A percentile compares a stretch with the other conserved stretches of the same genome.
These are phyloP conservation scores for Petrolisthes manimaculis DNA, from an alignment of 2,888 invertebrate species.

Conservation along the genomic window DNA sequence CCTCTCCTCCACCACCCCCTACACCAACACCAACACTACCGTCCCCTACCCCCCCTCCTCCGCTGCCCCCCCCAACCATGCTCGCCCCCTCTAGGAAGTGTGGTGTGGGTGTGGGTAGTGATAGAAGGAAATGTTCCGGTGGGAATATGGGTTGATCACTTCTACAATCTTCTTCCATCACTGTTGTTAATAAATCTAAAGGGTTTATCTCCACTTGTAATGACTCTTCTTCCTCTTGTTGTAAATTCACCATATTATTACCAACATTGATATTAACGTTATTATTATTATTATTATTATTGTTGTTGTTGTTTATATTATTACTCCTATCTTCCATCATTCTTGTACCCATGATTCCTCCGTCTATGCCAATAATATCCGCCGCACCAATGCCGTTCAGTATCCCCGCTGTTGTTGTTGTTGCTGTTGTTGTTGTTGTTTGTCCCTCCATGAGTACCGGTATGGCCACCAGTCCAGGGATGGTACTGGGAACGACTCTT, in stretches of 20 bases:
- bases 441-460: background rate
- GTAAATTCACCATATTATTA: no score
- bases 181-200: slow-evolving; percentile 56
- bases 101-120: slow-evolving; percentile 46
- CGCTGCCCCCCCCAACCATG: background rate
- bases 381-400: no score
- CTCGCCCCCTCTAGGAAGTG: slow-evolving; percentile 36
- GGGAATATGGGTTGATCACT: slow-evolving; percentile 62
- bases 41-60: slow-evolving; percentile 7
- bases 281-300: no score
- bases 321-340: no score
- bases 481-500: no score
- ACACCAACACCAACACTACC: no score
- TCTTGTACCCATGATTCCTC: background rate
- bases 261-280: no score
- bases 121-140: slow-evolving; percentile 62
- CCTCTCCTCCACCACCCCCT: background rate
- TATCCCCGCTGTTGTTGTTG: background rate
- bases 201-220: slow-evolving; percentile 62
- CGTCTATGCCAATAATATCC: background rate
- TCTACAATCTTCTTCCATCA: slow-evolving; percentile 62
- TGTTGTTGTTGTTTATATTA: no score
- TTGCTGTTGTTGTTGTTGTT: background rate
- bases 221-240: background rate
- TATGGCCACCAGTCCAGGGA: no score